phyloP scores from a whole-genome alignment of 2,797 vertebrate species.

The Pterois miles region DNA sequence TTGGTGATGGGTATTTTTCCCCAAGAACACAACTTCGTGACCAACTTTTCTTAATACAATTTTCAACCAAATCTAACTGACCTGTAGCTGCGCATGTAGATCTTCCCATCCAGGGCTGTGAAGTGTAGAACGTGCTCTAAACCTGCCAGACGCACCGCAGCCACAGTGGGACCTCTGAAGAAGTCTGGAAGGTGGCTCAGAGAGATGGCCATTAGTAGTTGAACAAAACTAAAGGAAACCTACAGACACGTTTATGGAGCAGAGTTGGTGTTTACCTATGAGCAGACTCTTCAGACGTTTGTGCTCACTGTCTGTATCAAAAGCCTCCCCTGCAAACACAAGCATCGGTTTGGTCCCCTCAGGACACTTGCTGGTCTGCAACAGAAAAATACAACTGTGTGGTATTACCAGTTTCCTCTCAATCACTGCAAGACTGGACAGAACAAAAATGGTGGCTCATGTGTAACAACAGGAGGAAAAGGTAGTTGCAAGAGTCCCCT shows the following conservation, averaged over 20 bases:
- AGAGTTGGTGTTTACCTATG: conserved; percentile 79
- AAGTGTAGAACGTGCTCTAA: conserved; percentile 93
- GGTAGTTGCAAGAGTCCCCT: too few relatives aligned
- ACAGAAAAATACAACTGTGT: neutral
- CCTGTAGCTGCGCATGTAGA: conserved; percentile 97
- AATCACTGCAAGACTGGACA: neutral
- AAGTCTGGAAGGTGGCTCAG: conserved; percentile 85
- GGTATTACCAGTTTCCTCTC: neutral
- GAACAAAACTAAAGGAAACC: neutral
- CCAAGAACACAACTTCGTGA: neutral
- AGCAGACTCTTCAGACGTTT: conserved; percentile 91
- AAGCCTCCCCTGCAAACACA: conserved; percentile 93
- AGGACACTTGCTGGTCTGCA: conserved; percentile 89
- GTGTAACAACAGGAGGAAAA: too few relatives aligned
- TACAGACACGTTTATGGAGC: neutral
- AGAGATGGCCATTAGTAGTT: neutral
- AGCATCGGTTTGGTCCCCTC: conserved; percentile 97
- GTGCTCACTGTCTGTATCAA: conserved; percentile 88
- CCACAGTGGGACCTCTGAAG: conserved; percentile 91
- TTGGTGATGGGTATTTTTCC: neutral
- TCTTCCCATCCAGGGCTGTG: conserved; percentile 91
- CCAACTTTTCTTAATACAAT: neutral
- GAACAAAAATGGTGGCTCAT: neutral
- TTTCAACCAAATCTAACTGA: conserved; percentile 44
- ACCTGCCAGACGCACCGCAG: conserved; percentile 91